These are phyloP conservation scores for Gymnarchus niloticus DNA, from an alignment of 2,113 vertebrate genomes.

Conservation along the genomic window DNA sequence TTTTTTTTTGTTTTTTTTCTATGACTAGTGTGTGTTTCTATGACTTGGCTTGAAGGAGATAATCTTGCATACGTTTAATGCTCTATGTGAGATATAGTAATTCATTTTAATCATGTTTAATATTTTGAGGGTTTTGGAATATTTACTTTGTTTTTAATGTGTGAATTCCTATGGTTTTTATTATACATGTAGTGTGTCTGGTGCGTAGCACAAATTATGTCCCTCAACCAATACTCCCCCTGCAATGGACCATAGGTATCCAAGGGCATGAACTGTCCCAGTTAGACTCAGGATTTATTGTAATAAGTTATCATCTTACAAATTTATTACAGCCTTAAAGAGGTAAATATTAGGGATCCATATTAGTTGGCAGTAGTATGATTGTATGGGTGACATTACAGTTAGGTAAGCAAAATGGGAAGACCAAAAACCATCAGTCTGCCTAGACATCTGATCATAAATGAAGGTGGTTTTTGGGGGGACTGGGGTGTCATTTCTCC, in stretches of 20 bases:
- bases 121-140: neutral
- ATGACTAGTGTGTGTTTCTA: too few species aligned
- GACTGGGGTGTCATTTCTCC: neutral
- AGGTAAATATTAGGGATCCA: neutral
- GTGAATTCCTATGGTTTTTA: neutral
- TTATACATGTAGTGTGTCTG: neutral
- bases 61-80: neutral
- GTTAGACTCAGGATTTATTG: neutral
- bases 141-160: neutral
- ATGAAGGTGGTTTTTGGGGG: too few species aligned
- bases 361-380: too few species aligned
- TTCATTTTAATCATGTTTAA: neutral
- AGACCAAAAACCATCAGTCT: neutral
- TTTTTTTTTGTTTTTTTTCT: neutral
- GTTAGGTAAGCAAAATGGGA: too few species aligned
- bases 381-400: too few species aligned
- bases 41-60: too few species aligned
- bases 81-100: neutral
- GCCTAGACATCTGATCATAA: too few species aligned
- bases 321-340: neutral
- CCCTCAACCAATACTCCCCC: neutral
- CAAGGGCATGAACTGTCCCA: neutral
- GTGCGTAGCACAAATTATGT: neutral
- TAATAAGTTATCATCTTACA: neutral
- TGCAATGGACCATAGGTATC: neutral